Conservation (phyloP, 2,113 vertebrate genomes). For the Semicossyphus pulcher region DNA sequence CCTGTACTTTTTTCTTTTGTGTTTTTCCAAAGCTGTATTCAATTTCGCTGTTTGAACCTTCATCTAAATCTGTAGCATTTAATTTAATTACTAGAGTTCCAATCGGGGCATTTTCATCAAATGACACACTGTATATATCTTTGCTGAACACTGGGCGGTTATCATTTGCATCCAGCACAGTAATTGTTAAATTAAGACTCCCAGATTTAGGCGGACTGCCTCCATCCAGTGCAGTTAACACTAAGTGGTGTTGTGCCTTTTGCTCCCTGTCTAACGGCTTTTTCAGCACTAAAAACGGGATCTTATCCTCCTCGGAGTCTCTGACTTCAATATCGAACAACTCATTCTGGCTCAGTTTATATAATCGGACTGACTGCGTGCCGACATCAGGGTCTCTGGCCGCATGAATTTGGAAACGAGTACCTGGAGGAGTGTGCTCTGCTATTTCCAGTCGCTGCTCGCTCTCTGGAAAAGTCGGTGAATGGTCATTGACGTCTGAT, state of each 20-base stretch:
- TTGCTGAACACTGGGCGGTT: conserved; percentile 74
- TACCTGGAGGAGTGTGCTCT: conserved; percentile 63
- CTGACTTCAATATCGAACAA: conserved; percentile 73
- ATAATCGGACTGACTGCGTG: conserved; percentile 47
- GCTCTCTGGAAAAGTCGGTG: conserved; percentile 64
- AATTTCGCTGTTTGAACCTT: conserved; percentile 68
- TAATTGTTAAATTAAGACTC: conserved; percentile 70
- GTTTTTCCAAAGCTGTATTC: conserved; percentile 71
- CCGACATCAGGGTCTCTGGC: conserved; percentile 73
- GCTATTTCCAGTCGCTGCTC: conserved; percentile 73
- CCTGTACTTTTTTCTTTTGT: conserved; percentile 33
- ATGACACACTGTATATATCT: conserved; percentile 64
- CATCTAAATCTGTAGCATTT: conserved; percentile 61
- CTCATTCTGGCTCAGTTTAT: conserved; percentile 51
- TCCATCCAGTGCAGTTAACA: conserved; percentile 72
- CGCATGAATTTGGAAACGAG: conserved; percentile 73
- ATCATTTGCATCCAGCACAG: conserved; percentile 79
- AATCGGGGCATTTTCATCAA: conserved; percentile 78
- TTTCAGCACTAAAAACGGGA: conserved; percentile 66
- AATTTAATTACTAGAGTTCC: too few species aligned
- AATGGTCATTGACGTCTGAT: conserved; percentile 76
- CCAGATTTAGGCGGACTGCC: conserved; percentile 72
- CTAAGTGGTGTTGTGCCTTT: conserved; percentile 61
- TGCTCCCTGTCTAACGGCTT: conserved; percentile 70
- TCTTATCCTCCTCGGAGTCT: conserved; percentile 70